Evolutionary conservation across 2,797 vertebrate genomes (phyloP).

Genomic region (Clarias fuscus): DNA sequence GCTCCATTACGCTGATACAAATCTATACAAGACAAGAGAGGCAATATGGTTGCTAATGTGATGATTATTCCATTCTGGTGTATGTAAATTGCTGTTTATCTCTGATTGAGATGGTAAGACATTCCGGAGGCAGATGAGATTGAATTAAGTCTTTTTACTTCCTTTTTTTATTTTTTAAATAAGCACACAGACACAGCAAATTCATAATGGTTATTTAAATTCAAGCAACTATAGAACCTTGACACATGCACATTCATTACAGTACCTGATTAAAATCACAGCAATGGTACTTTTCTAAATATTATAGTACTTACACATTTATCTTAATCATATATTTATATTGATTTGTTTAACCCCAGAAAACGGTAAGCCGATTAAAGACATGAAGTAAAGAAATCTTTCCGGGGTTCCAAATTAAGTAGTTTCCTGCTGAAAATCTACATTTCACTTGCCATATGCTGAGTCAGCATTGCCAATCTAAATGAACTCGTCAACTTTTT

Average conservation of each 20-base stretch:
- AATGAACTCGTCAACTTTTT: neutral
- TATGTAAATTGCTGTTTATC: constrained; percentile 18
- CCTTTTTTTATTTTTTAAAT: neutral
- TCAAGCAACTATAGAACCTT: neutral
- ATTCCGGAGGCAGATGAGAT: neutral
- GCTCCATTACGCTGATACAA: constrained; percentile 32
- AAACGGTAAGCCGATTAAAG: neutral
- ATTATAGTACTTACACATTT: too few species aligned
- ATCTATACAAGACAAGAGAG: constrained; percentile 32
- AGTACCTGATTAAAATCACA: too few species aligned
- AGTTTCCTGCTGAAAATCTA: neutral
- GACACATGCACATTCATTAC: too few species aligned
- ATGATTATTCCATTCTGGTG: constrained; percentile 43
- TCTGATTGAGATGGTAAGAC: constrained; percentile 21
- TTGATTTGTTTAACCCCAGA: neutral
- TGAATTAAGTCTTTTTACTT: constrained; percentile 1
- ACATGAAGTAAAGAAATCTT: neutral
- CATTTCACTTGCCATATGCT: neutral
- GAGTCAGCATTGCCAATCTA: neutral
- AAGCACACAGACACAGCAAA: neutral
- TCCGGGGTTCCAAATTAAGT: neutral
- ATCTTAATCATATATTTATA: too few species aligned
- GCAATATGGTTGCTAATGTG: constrained; percentile 47
- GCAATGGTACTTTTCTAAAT: too few species aligned
- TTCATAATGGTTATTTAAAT: constrained; percentile 14